phyloP scores from a whole-genome alignment of 2,797 vertebrate genomes.

The Tragopan temminckii region DNA sequence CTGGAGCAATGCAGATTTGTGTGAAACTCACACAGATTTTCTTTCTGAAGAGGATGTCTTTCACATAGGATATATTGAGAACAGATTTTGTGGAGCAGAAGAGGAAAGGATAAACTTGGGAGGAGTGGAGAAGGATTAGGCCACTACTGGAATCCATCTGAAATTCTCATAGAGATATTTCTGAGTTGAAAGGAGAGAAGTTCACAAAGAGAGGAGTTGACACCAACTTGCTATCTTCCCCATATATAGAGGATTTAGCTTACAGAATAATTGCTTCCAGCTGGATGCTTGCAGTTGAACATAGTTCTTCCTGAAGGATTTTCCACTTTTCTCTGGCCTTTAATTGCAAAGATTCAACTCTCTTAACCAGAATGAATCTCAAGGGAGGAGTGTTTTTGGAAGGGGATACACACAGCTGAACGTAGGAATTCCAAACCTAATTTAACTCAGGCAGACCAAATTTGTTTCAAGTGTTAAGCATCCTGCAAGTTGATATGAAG shows the following conservation, averaged over 20 bases:
- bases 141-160: neutral
- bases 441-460: constrained; percentile 33
- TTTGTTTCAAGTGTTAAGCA: constrained; percentile 29
- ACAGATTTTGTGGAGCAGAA: neutral
- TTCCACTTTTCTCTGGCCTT: neutral
- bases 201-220: neutral
- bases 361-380: neutral
- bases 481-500: constrained; percentile 32
- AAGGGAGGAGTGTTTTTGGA: neutral
- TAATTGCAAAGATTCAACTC: constrained; percentile 7
- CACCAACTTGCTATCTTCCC: neutral
- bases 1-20: neutral
- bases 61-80: neutral
- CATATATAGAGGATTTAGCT: neutral
- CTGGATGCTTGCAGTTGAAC: neutral
- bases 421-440: neutral
- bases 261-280: neutral
- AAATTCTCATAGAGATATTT: neutral
- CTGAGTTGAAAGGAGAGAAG: neutral
- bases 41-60: neutral
- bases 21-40: neutral
- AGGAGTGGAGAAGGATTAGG: neutral
- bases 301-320: constrained; percentile 6
- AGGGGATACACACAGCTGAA: neutral
- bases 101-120: neutral